Evolutionary conservation across 2,797 vertebrate genomes (phyloP).

Genomic region (Limnodromus scolopaceus): DNA sequence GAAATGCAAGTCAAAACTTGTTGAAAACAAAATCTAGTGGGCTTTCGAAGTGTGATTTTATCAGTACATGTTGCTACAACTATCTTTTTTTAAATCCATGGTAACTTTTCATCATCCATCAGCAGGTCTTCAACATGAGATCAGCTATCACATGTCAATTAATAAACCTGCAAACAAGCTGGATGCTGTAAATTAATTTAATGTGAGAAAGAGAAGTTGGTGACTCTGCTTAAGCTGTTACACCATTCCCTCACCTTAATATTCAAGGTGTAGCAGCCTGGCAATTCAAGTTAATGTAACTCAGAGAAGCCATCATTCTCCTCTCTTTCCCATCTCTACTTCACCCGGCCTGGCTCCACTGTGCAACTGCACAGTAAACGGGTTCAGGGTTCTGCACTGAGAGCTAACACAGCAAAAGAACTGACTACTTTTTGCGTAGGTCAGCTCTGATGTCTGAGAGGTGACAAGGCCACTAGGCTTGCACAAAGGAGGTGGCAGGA

Average conservation of each 20-base stretch:
- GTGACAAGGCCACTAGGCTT: too few species aligned
- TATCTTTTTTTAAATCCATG: conserved; percentile 47
- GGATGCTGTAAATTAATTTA: conserved; percentile 28
- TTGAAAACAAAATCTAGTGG: conserved; percentile 38
- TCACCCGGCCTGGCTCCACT: background rate
- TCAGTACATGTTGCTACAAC: conserved; percentile 11
- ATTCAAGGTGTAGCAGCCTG: background rate
- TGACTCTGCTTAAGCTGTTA: background rate
- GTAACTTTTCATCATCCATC: conserved; percentile 44
- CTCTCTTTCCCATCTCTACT: background rate
- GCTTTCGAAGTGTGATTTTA: conserved; percentile 55
- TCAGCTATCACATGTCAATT: conserved; percentile 49
- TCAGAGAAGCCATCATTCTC: background rate
- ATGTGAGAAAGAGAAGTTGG: background rate
- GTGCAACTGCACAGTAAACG: background rate
- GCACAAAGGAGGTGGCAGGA: background rate
- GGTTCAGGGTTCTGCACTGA: background rate
- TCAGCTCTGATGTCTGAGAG: background rate
- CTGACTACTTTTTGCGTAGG: background rate
- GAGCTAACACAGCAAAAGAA: background rate
- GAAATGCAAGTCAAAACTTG: conserved; percentile 49
- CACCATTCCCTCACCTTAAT: background rate
- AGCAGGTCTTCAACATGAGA: conserved; percentile 37
- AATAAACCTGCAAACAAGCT: conserved; percentile 44
- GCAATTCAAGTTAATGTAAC: background rate